A percentile compares a stretch with the other conserved stretches of the same genome.
phyloP scores from a whole-genome alignment of 2,113 vertebrate genomes.

The Platysternon megacephalum region DNA sequence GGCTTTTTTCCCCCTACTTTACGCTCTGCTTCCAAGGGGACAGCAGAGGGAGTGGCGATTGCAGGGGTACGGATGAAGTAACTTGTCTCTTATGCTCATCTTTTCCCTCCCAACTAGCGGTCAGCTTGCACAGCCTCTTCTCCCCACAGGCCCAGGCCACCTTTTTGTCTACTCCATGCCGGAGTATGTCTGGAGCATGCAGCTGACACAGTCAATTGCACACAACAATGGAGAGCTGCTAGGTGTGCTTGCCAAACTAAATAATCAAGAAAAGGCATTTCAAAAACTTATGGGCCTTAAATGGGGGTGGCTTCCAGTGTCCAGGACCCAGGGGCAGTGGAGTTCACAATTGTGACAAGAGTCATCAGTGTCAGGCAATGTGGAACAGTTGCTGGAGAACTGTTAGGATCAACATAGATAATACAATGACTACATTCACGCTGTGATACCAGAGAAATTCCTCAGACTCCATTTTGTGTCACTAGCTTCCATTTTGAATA shows the following conservation, averaged over 20 bases:
- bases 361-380: not conserved
- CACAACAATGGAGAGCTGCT: not conserved
- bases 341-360: not conserved
- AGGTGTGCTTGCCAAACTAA: not conserved
- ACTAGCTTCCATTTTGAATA: not conserved
- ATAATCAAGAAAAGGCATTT: not conserved
- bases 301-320: not conserved
- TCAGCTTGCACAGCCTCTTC: not conserved
- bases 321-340: not conserved
- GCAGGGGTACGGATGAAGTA: not conserved
- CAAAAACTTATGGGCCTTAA: not conserved
- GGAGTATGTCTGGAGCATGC: not conserved
- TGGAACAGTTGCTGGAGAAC: not conserved
- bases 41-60: not conserved
- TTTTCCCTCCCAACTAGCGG: not conserved
- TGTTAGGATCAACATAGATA: not conserved
- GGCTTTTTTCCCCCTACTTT: not conserved
- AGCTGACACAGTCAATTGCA: not conserved
- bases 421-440: not conserved
- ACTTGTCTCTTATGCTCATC: not conserved
- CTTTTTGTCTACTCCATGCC: not conserved
- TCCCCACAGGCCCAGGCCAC: not conserved
- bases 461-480: not conserved
- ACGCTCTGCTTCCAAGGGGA: not conserved
- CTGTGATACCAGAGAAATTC: not conserved